Conservation (phyloP, 2,888 invertebrate genomes). For the Taphrorychus bicolor region DNA sequence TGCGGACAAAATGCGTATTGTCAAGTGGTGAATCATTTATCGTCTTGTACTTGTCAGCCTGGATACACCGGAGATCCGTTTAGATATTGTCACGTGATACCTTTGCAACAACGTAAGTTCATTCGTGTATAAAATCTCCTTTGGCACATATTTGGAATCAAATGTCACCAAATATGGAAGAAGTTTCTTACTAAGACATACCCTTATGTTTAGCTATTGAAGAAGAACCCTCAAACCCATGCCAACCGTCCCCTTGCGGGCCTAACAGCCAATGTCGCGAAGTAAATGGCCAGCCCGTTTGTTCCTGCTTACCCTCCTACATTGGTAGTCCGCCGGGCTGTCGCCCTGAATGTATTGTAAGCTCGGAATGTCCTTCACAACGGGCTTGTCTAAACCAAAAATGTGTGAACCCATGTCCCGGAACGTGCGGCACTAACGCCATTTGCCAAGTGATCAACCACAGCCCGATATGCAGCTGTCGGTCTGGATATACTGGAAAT, state of each 20-base stretch:
- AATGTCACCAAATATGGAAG: background rate
- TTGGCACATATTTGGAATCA: background rate
- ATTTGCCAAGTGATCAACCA: conserved; percentile 66
- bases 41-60: conserved; percentile 67
- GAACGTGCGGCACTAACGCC: conserved; percentile 63
- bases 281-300: conserved; percentile 64
- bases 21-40: conserved; percentile 65
- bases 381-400: conserved; percentile 57
- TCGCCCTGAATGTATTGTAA: conserved; percentile 65
- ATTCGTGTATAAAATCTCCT: too few species aligned
- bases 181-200: background rate
- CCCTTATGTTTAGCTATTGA: conserved; percentile 63
- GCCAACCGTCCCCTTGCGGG: conserved; percentile 79
- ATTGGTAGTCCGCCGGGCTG: conserved; percentile 69
- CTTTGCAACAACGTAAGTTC: conserved; percentile 50
- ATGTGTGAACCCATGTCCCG: conserved; percentile 62
- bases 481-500: conserved; percentile 68
- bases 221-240: conserved; percentile 64
- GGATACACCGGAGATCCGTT: conserved; percentile 73
- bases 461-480: conserved; percentile 74
- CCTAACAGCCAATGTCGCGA: conserved; percentile 78
- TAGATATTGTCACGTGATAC: conserved; percentile 59
- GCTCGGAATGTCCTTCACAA: conserved; percentile 64
- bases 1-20: conserved; percentile 64
- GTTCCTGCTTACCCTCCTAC: conserved; percentile 67